Evolutionary conservation across 2,113 vertebrate species (phyloP).

Genomic region (Turnix velox): DNA sequence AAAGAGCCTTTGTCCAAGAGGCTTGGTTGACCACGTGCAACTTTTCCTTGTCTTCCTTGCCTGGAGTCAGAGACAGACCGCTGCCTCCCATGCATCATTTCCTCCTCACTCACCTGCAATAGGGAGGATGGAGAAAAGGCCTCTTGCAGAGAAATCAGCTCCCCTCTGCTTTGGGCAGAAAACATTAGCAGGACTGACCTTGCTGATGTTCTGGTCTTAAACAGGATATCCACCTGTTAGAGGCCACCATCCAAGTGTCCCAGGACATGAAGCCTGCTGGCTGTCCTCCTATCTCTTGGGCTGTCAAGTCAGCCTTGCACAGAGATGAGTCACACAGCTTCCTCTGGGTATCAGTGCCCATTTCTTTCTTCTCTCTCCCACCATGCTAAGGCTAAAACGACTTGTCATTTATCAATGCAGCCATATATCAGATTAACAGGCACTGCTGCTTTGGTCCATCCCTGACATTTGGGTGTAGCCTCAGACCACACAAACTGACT

Average conservation of each 20-base stretch:
- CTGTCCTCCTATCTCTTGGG: not conserved
- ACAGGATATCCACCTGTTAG: not conserved
- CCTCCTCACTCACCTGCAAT: not conserved
- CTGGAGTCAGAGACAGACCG: not conserved
- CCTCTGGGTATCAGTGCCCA: not conserved
- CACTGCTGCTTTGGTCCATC: not conserved
- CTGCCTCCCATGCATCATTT: not conserved
- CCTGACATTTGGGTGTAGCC: not conserved
- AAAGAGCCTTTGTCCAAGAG: constrained; percentile 5
- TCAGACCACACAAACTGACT: not conserved
- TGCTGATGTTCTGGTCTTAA: not conserved
- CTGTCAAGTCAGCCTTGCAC: not conserved
- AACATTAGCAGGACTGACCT: not conserved
- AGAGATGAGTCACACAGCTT: not conserved
- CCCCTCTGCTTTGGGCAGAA: not conserved
- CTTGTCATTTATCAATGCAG: not conserved
- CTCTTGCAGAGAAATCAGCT: not conserved
- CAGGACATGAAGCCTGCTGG: not conserved
- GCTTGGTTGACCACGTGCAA: not conserved
- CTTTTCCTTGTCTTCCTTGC: not conserved
- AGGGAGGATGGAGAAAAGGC: not conserved
- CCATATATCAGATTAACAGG: not conserved
- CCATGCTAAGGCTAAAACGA: not conserved
- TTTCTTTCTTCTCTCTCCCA: not conserved
- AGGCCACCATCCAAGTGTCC: not conserved